These are phyloP conservation scores for Cottoperca gobio DNA, from an alignment of 2,797 vertebrate species.

Conservation along the genomic window DNA sequence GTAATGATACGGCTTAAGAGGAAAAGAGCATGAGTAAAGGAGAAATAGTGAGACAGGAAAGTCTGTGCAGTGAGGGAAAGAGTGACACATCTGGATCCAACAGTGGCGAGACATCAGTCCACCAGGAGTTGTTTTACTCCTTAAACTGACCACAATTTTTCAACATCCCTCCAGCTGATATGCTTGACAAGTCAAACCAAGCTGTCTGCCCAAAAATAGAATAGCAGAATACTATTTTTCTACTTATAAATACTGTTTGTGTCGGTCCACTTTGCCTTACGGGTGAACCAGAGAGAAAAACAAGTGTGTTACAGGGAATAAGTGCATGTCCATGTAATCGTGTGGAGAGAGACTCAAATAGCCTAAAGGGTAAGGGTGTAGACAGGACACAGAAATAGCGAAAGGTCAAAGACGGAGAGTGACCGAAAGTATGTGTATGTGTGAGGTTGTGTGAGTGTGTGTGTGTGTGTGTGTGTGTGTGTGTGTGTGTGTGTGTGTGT, in stretches of 20 bases:
- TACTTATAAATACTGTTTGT: slow-evolving; percentile 18
- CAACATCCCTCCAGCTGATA: not conserved
- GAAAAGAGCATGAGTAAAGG: not conserved
- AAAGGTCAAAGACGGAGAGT: slow-evolving; percentile 55
- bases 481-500: not conserved
- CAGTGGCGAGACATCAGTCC: not conserved
- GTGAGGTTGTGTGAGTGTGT: not conserved
- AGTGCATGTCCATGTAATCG: slow-evolving; percentile 34
- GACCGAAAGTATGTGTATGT: not conserved
- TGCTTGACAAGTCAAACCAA: slow-evolving; percentile 11
- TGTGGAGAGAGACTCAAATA: slow-evolving; percentile 30
- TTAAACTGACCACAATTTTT: slow-evolving; percentile 10
- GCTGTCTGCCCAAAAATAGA: slow-evolving; percentile 14
- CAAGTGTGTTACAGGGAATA: slow-evolving; percentile 10
- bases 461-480: not conserved
- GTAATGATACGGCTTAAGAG: slow-evolving; percentile 3
- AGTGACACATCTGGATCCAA: not conserved
- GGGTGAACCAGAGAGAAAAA: slow-evolving; percentile 23
- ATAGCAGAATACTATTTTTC: slow-evolving; percentile 13
- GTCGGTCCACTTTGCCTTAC: slow-evolving; percentile 8
- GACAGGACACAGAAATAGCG: slow-evolving; percentile 21
- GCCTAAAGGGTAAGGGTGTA: slow-evolving; percentile 24
- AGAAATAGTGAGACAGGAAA: not conserved
- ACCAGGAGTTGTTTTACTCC: not conserved
- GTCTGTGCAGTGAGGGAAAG: not conserved